Evolutionary conservation across 2,888 invertebrate genomes (phyloP).

Genomic region (Thera britannica): DNA sequence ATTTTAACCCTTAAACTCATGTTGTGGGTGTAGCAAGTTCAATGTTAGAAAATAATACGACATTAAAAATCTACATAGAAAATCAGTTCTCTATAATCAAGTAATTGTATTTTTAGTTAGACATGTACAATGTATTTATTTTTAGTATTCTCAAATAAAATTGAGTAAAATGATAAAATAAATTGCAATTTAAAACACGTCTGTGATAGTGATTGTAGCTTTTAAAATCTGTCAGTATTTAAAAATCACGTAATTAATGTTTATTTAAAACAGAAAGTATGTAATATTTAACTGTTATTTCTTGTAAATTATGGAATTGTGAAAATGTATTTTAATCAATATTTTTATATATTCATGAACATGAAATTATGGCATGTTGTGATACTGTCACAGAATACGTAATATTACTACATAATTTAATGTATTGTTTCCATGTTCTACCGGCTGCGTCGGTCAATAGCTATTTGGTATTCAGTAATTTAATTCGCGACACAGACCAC

Average conservation of each 20-base stretch:
- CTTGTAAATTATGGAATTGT: constrained; percentile 53
- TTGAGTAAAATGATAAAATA: constrained; percentile 20
- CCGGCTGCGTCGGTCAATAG: no score
- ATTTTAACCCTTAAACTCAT: not conserved
- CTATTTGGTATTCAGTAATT: no score
- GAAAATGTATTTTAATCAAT: constrained; percentile 49
- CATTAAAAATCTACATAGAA: not conserved
- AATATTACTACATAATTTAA: no score
- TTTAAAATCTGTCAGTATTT: constrained; percentile 76
- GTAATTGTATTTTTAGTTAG: not conserved
- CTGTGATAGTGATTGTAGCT: constrained; percentile 80
- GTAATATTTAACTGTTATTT: constrained; percentile 40
- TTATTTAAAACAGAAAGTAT: constrained; percentile 46
- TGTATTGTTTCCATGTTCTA: no score
- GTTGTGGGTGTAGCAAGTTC: not conserved
- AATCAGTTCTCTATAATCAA: not conserved
- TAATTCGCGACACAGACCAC: no score
- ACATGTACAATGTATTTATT: not conserved
- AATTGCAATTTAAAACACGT: constrained; percentile 47
- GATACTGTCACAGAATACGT: not conserved
- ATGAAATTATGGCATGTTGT: constrained; percentile 29
- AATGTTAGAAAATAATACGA: not conserved
- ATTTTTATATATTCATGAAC: constrained; percentile 51
- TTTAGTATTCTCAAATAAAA: constrained; percentile 3
- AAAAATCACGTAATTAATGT: constrained; percentile 59